phyloP scores from a whole-genome alignment of 2,888 invertebrate species.

The Luperina testacea region DNA sequence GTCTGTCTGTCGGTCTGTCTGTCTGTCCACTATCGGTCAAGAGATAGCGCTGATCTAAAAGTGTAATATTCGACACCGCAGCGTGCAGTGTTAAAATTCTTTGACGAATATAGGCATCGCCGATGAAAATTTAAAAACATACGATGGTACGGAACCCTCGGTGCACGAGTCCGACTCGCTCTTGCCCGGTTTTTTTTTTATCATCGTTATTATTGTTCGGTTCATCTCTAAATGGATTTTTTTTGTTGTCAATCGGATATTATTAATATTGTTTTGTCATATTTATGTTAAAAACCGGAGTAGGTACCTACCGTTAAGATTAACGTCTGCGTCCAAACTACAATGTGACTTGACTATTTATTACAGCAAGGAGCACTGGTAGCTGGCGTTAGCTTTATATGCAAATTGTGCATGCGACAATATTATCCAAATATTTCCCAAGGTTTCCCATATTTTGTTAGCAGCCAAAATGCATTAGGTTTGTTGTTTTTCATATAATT shows the following conservation, averaged over 20 bases:
- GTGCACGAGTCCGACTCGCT: too few relatives aligned
- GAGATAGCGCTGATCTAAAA: too few relatives aligned
- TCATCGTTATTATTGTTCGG: slow-evolving; percentile 7
- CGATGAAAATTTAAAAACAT: too few relatives aligned
- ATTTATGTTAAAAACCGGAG: slow-evolving; percentile 21
- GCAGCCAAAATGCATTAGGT: neutral
- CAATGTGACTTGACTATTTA: slow-evolving; percentile 31
- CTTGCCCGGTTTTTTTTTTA: neutral
- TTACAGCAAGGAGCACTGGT: neutral
- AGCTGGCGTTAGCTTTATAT: neutral
- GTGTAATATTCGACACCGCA: too few relatives aligned
- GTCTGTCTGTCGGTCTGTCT: too few relatives aligned
- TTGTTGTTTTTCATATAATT: neutral
- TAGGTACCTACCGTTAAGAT: slow-evolving; percentile 40
- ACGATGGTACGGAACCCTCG: too few relatives aligned
- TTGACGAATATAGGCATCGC: too few relatives aligned
- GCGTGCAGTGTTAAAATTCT: too few relatives aligned
- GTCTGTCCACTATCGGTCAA: too few relatives aligned
- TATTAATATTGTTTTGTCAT: slow-evolving; percentile 3
- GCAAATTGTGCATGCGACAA: neutral
- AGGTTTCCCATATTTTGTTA: neutral
- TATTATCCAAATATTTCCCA: neutral
- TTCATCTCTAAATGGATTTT: slow-evolving; percentile 12
- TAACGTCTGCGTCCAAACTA: slow-evolving; percentile 30
- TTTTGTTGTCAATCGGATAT: slow-evolving; percentile 12